Evolutionary conservation across 2,888 invertebrate species (phyloP), one percentile per base, ranked within the genome.

Genomic region (Thereva nobilitata): DNA sequence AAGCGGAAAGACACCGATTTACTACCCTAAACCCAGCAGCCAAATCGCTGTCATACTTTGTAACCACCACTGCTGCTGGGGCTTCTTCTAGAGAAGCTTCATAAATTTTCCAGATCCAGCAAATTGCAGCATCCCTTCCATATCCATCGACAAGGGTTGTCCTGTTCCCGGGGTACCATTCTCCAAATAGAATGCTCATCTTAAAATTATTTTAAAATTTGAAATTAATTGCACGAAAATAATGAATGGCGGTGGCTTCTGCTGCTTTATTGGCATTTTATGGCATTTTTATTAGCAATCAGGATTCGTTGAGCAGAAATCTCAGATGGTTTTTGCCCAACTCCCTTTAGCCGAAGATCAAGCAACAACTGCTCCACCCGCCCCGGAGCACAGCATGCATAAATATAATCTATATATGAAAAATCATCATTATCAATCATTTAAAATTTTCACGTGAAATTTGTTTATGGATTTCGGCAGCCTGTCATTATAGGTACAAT

Each of bases 211-310:
- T 64, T 64, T 61, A 63, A 69, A 69, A 69, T 69, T 69, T 57
- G 61, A 66, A 69, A 52, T 69, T 69, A 69, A 69, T 69, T 69
- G 69, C 59, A 63, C 12, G 69, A 67, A 66, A 67, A 56, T 69
- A 69, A 69, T 67, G 57, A 67, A 64, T 42, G 64, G 40, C 61
- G 61, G 61, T 61, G 6, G 61, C 61, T 40, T 61, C 23, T 61
- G 41, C 41, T 50, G 9, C 50, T 50, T 61, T 61, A 61, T 61
- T 61, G 61, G 61, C 61, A 41, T 61, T 61, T 61, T 61, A 61
- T 61, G 50, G 61, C 41, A 37, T n/a, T 61, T 61, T 61, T 61
- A 61, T 61, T 61, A 61, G 49, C 47, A 45, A 40, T 5, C 7
- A 23, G 38, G n/a, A 50, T 61, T 59, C 44, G 10, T 37, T 7